Conservation (phyloP, 1,140 invertebrate genomes). For the Trigoniulus corallinus region DNA sequence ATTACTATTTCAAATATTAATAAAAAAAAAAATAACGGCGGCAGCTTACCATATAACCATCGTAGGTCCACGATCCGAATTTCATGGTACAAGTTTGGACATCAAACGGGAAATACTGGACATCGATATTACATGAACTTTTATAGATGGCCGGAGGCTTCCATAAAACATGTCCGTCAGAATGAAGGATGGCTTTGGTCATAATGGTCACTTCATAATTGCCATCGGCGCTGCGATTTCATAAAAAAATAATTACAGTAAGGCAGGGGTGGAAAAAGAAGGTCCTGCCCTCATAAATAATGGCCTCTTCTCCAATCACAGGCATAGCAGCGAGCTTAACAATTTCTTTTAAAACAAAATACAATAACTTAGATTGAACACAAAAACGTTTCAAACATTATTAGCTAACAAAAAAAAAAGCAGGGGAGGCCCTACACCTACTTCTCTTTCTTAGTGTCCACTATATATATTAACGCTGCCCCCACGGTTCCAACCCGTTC, state of each 20-base stretch:
- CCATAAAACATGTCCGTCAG: constrained; percentile 77
- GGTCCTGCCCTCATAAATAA: not conserved
- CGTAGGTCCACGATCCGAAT: constrained; percentile 96
- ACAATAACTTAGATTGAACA: too few species aligned
- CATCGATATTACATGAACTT: constrained; percentile 93
- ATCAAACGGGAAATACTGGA: constrained; percentile 89
- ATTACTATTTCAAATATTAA: too few species aligned
- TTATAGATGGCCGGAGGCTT: constrained; percentile 93
- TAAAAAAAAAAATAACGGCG: not conserved
- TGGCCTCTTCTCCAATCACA: not conserved
- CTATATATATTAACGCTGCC: too few species aligned
- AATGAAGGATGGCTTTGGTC: constrained; percentile 85
- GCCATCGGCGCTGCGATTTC: constrained; percentile 67
- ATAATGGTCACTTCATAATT: constrained; percentile 95
- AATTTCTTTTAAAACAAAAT: too few species aligned
- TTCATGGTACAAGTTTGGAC: constrained; percentile 93
- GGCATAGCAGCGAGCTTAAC: too few species aligned
- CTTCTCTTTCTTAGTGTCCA: too few species aligned
- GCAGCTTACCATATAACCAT: constrained; percentile 64
- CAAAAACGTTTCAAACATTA: too few species aligned
- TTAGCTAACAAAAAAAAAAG: too few species aligned
- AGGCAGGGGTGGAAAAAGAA: not conserved
- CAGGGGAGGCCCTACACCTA: too few species aligned
- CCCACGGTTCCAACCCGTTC: too few species aligned
- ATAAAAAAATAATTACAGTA: constrained; percentile 20